Percentiles rank a stretch among this genome's conserved stretches.
Conservation (phyloP, 2,113 vertebrate species). For the Ramphastos sulfuratus region DNA sequence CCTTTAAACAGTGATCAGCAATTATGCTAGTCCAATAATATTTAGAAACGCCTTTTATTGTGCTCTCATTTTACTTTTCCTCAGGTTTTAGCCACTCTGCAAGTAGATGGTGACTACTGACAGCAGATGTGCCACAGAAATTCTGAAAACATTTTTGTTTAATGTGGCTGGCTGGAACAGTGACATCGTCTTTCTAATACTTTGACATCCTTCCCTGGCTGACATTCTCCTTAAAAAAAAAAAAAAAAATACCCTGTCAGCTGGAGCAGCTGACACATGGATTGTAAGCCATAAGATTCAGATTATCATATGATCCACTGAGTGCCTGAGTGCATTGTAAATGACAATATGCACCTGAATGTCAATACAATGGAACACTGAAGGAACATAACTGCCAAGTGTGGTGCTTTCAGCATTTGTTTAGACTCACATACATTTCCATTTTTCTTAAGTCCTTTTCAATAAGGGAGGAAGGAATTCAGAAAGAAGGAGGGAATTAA, state of each 20-base stretch:
- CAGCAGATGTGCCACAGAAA: neutral
- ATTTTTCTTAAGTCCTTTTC: neutral
- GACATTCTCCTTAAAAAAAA: neutral
- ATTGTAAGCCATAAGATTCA: constrained; percentile 23
- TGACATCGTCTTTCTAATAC: constrained; percentile 35
- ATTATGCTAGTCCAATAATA: neutral
- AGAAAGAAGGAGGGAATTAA: no score
- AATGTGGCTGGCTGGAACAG: constrained; percentile 7
- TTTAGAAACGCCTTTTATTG: neutral
- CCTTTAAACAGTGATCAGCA: neutral
- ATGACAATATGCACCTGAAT: neutral
- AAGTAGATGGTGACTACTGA: neutral
- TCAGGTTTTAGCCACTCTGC: neutral
- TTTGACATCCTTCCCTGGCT: constrained; percentile 53
- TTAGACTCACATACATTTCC: neutral
- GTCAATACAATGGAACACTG: neutral
- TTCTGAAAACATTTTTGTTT: constrained; percentile 41
- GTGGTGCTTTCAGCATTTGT: neutral
- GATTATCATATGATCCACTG: constrained; percentile 15
- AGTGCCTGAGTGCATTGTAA: neutral
- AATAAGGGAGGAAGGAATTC: neutral
- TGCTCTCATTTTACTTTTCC: neutral
- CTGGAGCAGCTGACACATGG: constrained; percentile 27
- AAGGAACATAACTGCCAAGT: neutral
- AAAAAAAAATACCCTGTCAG: neutral